phyloP scores from a whole-genome alignment of 2,113 vertebrate genomes.

The Deroptyus accipitrinus region DNA sequence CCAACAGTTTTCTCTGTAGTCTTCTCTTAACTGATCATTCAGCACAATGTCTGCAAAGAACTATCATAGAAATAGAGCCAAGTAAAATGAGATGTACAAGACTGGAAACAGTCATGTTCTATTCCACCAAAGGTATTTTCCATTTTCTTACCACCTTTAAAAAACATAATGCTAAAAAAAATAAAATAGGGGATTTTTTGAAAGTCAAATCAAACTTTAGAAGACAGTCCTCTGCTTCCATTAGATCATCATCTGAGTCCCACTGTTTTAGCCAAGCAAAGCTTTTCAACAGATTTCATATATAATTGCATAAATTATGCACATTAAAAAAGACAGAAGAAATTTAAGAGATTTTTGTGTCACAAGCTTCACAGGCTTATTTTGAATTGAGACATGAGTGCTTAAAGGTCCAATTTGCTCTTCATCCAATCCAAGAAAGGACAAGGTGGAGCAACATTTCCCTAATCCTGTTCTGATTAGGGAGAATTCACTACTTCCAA shows the following conservation, averaged over 20 bases:
- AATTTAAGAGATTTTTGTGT: neutral
- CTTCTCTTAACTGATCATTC: neutral
- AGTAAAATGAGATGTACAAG: neutral
- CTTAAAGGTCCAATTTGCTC: neutral
- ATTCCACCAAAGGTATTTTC: neutral
- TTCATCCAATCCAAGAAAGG: neutral
- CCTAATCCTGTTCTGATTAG: neutral
- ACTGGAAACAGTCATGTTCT: neutral
- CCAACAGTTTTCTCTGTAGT: neutral
- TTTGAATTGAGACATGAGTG: neutral
- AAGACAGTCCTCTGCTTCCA: neutral
- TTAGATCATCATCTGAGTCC: neutral
- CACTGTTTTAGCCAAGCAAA: neutral
- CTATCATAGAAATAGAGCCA: neutral
- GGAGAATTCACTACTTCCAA: neutral
- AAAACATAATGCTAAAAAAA: neutral
- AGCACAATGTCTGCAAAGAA: neutral
- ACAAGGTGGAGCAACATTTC: neutral
- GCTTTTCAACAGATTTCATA: neutral
- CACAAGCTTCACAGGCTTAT: neutral
- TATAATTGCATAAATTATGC: neutral
- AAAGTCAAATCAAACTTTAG: neutral
- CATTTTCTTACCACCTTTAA: neutral
- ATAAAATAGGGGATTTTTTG: neutral
- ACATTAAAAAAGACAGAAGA: neutral